phyloP scores from a whole-genome alignment of 2,113 vertebrate genomes.

The Equus quagga region DNA sequence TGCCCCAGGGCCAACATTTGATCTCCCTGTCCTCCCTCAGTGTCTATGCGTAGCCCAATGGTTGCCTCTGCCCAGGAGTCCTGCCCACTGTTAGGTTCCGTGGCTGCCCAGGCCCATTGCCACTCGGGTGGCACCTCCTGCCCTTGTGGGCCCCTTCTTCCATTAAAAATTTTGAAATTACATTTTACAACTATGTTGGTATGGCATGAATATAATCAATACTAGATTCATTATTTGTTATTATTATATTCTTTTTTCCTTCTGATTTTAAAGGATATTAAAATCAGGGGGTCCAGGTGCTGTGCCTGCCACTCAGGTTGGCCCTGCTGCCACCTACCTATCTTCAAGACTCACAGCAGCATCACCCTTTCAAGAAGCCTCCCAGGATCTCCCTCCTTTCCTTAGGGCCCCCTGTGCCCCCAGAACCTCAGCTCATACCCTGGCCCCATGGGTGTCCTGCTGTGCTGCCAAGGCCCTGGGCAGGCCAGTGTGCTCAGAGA shows the following conservation, averaged over 20 bases:
- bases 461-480: not conserved
- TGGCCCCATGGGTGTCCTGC: no score
- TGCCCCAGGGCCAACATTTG: not conserved
- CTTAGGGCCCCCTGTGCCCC: no score
- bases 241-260: not conserved
- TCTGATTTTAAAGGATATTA: not conserved
- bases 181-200: not conserved
- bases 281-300: not conserved
- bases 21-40: no score
- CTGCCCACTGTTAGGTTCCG: not conserved
- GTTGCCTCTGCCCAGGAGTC: not conserved
- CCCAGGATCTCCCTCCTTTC: not conserved
- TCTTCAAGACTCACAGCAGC: not conserved
- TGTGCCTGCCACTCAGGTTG: not conserved
- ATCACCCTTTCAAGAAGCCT: not conserved
- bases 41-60: not conserved
- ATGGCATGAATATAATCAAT: not conserved
- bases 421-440: not conserved
- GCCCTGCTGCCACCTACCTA: not conserved
- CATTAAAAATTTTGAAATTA: not conserved
- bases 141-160: not conserved
- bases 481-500: not conserved
- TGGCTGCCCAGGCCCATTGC: no score
- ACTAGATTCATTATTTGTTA: not conserved
- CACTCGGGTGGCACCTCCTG: not conserved